These are phyloP conservation scores for Pitta sordida DNA, from an alignment of 2,113 vertebrate genomes.

Conservation along the genomic window DNA sequence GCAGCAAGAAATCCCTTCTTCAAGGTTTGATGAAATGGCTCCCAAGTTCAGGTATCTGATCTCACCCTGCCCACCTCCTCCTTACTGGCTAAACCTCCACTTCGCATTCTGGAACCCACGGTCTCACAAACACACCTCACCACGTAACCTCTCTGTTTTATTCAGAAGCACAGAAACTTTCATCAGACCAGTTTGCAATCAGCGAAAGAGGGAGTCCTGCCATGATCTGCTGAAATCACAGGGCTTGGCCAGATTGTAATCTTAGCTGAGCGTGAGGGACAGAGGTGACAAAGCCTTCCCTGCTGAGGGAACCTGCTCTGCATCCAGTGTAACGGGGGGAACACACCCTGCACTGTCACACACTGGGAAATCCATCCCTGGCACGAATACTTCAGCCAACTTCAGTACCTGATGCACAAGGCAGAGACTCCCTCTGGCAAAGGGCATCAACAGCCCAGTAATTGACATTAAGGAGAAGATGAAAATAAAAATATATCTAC, in stretches of 20 bases:
- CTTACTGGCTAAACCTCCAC: neutral
- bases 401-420: neutral
- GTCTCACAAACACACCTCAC: neutral
- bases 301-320: neutral
- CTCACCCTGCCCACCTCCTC: neutral
- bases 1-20: neutral
- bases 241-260: neutral
- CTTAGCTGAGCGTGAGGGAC: neutral
- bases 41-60: neutral
- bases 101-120: fast-evolving
- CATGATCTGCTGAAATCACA: neutral
- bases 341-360: neutral
- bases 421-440: neutral
- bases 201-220: neutral
- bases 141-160: neutral
- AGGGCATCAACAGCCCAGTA: neutral
- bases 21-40: neutral
- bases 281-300: neutral
- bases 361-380: neutral
- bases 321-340: neutral
- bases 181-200: neutral
- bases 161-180: neutral
- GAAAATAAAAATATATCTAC: neutral
- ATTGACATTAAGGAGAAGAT: neutral
- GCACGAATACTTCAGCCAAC: neutral